A percentile compares a stretch with the other conserved stretches of the same genome.
These are phyloP conservation scores for Channallabes apus DNA, from an alignment of 2,797 vertebrate species.

Conservation along the genomic window DNA sequence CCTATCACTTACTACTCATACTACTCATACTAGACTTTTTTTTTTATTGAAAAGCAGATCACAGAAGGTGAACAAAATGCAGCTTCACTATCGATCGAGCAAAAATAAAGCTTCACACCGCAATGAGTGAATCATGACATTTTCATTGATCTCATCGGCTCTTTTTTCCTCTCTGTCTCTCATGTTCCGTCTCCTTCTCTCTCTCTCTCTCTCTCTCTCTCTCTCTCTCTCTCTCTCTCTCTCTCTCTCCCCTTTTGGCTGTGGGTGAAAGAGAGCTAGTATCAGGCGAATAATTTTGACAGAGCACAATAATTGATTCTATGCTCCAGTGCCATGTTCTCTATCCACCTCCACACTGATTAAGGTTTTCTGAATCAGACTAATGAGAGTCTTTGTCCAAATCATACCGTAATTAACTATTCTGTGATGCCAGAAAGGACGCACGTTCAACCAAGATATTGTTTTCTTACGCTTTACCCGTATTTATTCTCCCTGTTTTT, in stretches of 20 bases:
- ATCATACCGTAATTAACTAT: conserved; percentile 57
- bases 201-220: too few relatives aligned
- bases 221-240: neutral
- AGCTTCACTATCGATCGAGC: conserved; percentile 36
- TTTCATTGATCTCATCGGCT: conserved; percentile 24
- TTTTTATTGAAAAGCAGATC: conserved; percentile 26
- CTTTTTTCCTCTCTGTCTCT: neutral
- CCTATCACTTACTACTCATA: conserved; percentile 7
- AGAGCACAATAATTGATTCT: conserved; percentile 50
- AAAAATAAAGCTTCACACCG: conserved; percentile 33
- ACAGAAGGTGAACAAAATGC: conserved; percentile 40
- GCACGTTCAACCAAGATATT: conserved; percentile 38
- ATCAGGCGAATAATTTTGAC: conserved; percentile 45
- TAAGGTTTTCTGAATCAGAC: conserved; percentile 51
- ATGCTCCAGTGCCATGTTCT: conserved; percentile 49
- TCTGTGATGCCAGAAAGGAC: conserved; percentile 43
- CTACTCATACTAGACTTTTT: conserved; percentile 21
- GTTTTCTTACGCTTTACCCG: neutral
- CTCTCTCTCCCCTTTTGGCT: neutral
- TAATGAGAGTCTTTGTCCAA: conserved; percentile 60
- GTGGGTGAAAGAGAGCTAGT: conserved; percentile 48
- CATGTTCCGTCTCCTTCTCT: neutral
- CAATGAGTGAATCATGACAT: conserved; percentile 38
- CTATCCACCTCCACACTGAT: conserved; percentile 55
- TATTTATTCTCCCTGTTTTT: conserved; percentile 11